Conservation (phyloP, 2,888 invertebrate species). For the Drosophila basisetae region DNA sequence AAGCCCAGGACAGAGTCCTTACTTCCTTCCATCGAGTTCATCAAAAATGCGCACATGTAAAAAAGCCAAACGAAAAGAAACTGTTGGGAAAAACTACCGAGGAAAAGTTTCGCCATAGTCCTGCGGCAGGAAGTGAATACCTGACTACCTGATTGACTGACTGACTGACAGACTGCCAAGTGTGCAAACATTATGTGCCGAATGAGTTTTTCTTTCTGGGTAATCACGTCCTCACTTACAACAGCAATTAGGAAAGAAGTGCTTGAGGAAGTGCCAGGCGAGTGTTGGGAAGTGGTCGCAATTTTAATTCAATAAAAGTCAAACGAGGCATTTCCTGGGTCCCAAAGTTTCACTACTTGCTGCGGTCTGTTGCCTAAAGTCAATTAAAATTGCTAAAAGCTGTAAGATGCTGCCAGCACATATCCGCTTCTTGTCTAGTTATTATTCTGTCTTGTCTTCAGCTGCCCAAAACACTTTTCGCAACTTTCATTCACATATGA, state of each 20-base stretch:
- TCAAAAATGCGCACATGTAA: slow-evolving; percentile 74
- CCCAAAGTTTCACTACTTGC: slow-evolving; percentile 34
- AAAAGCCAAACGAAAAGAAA: slow-evolving; percentile 42
- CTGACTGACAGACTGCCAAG: slow-evolving; percentile 20
- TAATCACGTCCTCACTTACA: slow-evolving; percentile 73
- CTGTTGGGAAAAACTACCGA: slow-evolving; percentile 46
- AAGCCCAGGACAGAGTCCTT: slow-evolving; percentile 46
- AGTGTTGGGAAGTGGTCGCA: slow-evolving; percentile 15
- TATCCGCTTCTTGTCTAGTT: slow-evolving; percentile 3
- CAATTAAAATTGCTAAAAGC: slow-evolving; percentile 72
- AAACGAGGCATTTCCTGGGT: slow-evolving; percentile 70
- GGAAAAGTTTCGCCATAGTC: slow-evolving; percentile 46
- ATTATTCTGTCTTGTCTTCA: slow-evolving; percentile 36
- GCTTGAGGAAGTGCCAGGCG: background rate
- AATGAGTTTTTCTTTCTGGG: slow-evolving; percentile 49
- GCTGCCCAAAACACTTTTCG: slow-evolving; percentile 60
- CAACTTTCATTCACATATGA: slow-evolving; percentile 42
- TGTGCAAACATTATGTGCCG: slow-evolving; percentile 51
- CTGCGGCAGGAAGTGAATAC: slow-evolving; percentile 64
- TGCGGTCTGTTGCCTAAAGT: slow-evolving; percentile 75
- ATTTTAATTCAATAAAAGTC: slow-evolving; percentile 79
- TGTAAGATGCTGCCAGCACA: slow-evolving; percentile 26
- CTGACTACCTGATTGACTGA: slow-evolving; percentile 15
- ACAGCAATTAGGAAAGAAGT: slow-evolving; percentile 57
- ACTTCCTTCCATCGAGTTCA: slow-evolving; percentile 49